Evolutionary conservation across 2,113 vertebrate genomes (phyloP).

Genomic region (Erythrocercus mccallii): DNA sequence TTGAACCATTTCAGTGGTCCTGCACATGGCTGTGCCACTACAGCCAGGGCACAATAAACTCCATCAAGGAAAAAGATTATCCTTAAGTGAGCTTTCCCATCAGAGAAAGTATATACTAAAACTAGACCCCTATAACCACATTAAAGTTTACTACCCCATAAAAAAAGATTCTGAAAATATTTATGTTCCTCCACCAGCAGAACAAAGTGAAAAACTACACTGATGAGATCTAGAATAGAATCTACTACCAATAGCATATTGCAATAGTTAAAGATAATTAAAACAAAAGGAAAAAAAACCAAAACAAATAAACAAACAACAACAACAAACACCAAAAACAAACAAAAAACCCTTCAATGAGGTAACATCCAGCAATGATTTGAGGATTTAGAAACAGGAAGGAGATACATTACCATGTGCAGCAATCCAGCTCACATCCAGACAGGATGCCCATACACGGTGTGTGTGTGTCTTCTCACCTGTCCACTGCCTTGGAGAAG

Average conservation of each 20-base stretch:
- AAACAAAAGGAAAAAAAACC: background rate
- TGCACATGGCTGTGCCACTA: background rate
- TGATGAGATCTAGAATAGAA: background rate
- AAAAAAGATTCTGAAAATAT: background rate
- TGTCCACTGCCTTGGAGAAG: background rate
- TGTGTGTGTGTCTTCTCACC: background rate
- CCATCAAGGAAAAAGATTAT: background rate
- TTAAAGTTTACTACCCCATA: background rate
- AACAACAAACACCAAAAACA: no score
- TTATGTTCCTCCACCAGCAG: background rate
- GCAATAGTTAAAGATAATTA: background rate
- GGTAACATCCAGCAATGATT: background rate
- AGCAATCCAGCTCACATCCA: background rate
- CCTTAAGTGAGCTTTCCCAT: background rate
- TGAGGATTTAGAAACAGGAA: background rate
- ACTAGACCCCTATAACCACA: background rate
- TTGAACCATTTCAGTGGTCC: background rate
- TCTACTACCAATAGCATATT: background rate
- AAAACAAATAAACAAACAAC: background rate
- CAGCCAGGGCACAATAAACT: background rate
- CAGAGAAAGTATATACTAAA: background rate
- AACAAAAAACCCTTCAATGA: background rate
- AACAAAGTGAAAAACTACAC: background rate
- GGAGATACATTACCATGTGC: background rate
- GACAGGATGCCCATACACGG: background rate